Conservation (phyloP, 2,888 invertebrate genomes). For the Pandemis heparana region DNA sequence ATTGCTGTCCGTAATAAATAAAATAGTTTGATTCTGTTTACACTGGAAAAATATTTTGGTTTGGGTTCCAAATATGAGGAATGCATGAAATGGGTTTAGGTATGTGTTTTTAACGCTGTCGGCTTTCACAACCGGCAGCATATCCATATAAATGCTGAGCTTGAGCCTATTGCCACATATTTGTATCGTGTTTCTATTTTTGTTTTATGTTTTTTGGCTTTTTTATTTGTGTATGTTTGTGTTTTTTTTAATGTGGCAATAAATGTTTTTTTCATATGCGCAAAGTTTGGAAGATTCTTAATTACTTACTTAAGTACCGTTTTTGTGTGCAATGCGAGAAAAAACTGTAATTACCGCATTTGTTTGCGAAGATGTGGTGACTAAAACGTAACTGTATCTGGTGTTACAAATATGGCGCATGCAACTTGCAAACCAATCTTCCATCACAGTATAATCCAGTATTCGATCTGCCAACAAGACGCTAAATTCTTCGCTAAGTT, state of each 20-base stretch:
- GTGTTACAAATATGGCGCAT: constrained; percentile 1
- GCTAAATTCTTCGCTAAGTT: too few relatives aligned
- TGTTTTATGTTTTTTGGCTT: too few relatives aligned
- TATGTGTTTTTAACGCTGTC: too few relatives aligned
- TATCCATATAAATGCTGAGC: too few relatives aligned
- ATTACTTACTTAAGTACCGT: background rate
- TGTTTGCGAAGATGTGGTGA: background rate
- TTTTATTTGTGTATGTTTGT: too few relatives aligned
- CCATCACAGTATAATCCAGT: background rate
- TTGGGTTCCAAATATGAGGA: background rate
- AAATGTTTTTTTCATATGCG: too few relatives aligned
- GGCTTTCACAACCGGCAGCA: too few relatives aligned
- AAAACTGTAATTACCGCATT: background rate
- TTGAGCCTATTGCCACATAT: too few relatives aligned
- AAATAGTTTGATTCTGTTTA: background rate
- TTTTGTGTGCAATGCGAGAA: background rate
- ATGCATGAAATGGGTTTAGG: too few relatives aligned
- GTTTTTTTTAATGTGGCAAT: too few relatives aligned
- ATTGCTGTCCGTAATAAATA: background rate
- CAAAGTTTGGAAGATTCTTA: background rate
- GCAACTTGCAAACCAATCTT: background rate
- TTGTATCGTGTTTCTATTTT: too few relatives aligned
- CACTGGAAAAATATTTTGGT: background rate
- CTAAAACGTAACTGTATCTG: constrained; percentile 1
- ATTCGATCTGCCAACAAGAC: background rate